Percentiles rank a stretch among this genome's conserved stretches.
These are phyloP conservation scores for Holothuria leucospilota DNA, from an alignment of 53 echinoderm and acorn worm genomes.

Conservation along the genomic window DNA sequence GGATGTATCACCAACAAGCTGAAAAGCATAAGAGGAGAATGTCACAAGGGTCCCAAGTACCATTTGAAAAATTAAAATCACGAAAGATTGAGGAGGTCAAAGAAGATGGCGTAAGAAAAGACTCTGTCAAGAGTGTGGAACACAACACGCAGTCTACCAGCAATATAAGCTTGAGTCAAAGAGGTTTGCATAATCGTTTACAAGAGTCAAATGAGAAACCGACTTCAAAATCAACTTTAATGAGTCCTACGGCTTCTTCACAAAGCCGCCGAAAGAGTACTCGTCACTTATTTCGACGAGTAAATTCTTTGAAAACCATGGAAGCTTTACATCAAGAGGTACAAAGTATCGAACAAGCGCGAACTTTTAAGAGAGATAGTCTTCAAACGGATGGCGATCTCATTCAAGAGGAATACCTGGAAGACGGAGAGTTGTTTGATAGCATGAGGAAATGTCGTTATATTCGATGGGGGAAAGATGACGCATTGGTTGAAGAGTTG, in stretches of 20 bases:
- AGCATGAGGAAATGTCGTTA: slow-evolving; percentile 85
- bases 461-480: slow-evolving; percentile 78
- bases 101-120: too few relatives aligned
- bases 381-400: slow-evolving; percentile 51
- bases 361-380: slow-evolving; percentile 46
- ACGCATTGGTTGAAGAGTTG: slow-evolving; percentile 60
- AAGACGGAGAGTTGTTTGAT: slow-evolving; percentile 77
- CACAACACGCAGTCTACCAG: neutral
- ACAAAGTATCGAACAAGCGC: slow-evolving; percentile 52
- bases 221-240: slow-evolving; percentile 41
- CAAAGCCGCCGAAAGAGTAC: slow-evolving; percentile 24
- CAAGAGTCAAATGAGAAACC: slow-evolving; percentile 1
- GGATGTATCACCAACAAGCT: slow-evolving; percentile 77
- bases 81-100: too few relatives aligned
- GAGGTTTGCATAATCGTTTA: neutral
- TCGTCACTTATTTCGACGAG: slow-evolving; percentile 44
- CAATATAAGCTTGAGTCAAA: neutral
- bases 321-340: slow-evolving; percentile 64
- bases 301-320: slow-evolving; percentile 53
- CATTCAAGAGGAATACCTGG: slow-evolving; percentile 54
- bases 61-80: neutral
- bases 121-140: too few relatives aligned
- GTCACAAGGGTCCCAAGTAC: slow-evolving; percentile 48
- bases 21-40: slow-evolving; percentile 73
- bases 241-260: slow-evolving; percentile 68